Conservation (phyloP, 2,888 invertebrate genomes). For the Parnassius orleans region DNA sequence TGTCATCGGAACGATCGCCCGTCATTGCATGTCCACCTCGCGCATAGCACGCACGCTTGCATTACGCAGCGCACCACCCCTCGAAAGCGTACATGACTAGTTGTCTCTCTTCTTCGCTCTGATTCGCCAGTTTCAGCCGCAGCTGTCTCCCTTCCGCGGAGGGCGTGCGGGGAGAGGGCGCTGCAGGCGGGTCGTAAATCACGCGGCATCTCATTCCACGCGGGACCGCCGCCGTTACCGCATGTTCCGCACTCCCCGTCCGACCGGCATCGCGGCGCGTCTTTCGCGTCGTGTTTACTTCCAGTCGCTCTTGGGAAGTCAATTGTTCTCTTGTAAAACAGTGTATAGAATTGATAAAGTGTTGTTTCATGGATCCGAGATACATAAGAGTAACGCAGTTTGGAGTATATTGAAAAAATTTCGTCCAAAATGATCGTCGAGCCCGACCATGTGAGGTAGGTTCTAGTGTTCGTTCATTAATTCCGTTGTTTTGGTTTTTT, state of each 20-base stretch:
- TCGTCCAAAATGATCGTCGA: constrained; percentile 78
- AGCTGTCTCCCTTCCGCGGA: constrained; percentile 58
- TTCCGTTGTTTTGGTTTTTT: constrained; percentile 48
- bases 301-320: constrained; percentile 63
- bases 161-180: constrained; percentile 74
- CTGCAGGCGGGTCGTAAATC: constrained; percentile 82
- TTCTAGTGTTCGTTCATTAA: constrained; percentile 59
- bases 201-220: constrained; percentile 80
- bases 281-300: constrained; percentile 78
- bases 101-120: constrained; percentile 55
- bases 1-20: constrained; percentile 77
- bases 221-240: constrained; percentile 78
- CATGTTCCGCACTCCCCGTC: constrained; percentile 75
- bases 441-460: constrained; percentile 78
- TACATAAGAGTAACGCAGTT: constrained; percentile 52
- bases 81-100: constrained; percentile 59
- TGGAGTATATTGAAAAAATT: constrained; percentile 70
- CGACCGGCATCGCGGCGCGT: constrained; percentile 75
- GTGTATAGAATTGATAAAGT: constrained; percentile 60
- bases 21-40: constrained; percentile 79
- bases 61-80: constrained; percentile 80
- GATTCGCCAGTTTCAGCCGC: constrained; percentile 35
- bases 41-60: constrained; percentile 80
- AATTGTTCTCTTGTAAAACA: constrained; percentile 52
- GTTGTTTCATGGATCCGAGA: constrained; percentile 70